Base-by-base conservation (phyloP, 2,888 invertebrate species). In the Mythimna impura region DNA sequence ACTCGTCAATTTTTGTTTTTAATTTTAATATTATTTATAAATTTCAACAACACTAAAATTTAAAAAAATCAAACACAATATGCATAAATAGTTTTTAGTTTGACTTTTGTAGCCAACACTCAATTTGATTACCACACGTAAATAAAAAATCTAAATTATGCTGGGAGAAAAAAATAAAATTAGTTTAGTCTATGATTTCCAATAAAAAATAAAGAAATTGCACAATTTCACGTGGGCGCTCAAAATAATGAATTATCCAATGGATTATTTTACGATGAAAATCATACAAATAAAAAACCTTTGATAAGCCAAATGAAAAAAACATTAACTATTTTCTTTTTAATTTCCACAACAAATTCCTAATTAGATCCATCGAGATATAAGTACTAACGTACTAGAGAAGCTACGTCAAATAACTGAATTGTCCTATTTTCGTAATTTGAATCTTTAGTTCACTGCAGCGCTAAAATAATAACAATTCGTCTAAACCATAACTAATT, bases 101-200 rank as follows among this genome's bases (percentile, higher is more conserved):
- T 81, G 85, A 85, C 85, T 85, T 74, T 71, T 72, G 47, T 36
- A 66, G 79, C 84, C 80, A 76, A 70, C 83, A 74, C 77, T 78
- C 61, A 70, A 47, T 66, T 64, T 63, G 66, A 80, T 84, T 86
- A 78, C 86, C 84, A 86, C 61, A 65, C 8, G 20, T 58, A 74
- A 78, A 73, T 69, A 73, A 57, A 66, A 60, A 54, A 30, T n/a
- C 10, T 10, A 58, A 30, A 62, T 55, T 63, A 4, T 8, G 12
- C 8, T 30, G 7, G 12, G 1, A 47, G 20, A 73, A 62, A 43
- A 64, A 20, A 12, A 3, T 10, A 12, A n/a, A 67, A 66, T 50
- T 65, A 60, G 55, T 25, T 54, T 81, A 80, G 83, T 85, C 85
- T 87, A 76, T 88, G 86, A 40, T 64, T 67, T 3, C 64, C 50